phyloP scores from a whole-genome alignment of 2,113 vertebrate genomes.

The Zapus hudsonius region DNA sequence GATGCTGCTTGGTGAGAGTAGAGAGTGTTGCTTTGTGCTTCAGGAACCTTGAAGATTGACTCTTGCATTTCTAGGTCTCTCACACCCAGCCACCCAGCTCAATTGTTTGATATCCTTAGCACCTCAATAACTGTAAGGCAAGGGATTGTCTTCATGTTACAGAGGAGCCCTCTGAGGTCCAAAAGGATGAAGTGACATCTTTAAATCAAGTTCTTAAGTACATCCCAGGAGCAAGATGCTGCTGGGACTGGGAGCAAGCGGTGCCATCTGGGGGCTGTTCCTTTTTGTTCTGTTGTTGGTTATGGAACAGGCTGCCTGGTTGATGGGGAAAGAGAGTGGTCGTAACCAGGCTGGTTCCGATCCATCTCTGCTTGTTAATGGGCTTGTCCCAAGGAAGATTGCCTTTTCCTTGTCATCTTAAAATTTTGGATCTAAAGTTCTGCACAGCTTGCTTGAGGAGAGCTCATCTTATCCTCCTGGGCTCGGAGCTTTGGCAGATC shows the following conservation, averaged over 20 bases:
- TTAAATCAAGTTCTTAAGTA: neutral
- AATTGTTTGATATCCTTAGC: neutral
- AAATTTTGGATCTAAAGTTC: neutral
- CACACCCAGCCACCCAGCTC: neutral
- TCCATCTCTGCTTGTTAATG: neutral
- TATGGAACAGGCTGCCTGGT: neutral
- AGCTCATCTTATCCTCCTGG: rapidly evolving
- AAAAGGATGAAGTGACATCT: neutral
- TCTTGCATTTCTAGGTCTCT: neutral
- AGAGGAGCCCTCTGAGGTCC: neutral
- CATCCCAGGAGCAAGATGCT: neutral
- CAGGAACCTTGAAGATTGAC: neutral
- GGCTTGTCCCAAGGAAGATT: neutral
- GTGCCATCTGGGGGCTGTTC: neutral
- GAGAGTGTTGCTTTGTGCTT: neutral
- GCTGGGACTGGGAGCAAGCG: neutral
- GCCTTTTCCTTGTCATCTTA: neutral
- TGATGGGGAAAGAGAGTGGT: neutral
- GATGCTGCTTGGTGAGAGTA: neutral
- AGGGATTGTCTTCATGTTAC: neutral
- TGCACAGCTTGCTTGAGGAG: neutral
- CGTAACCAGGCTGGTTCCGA: neutral
- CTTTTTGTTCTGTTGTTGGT: neutral
- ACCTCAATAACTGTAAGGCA: neutral
- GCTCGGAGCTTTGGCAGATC: neutral